phyloP scores from a whole-genome alignment of 1,140 invertebrate genomes.

The Leucophenga varia region DNA sequence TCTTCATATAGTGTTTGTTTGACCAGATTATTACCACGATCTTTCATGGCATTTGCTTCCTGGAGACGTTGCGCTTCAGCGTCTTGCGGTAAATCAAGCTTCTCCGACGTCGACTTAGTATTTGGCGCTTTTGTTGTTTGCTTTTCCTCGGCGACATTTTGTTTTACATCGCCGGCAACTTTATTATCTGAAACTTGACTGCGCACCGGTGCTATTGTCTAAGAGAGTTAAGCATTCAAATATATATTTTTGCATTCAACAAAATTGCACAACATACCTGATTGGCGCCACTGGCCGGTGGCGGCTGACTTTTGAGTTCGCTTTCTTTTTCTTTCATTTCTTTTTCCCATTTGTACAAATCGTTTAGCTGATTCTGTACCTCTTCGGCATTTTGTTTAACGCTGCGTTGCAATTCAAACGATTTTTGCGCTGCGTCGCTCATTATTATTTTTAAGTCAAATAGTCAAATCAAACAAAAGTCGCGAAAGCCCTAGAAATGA shows the following conservation, averaged over 20 bases:
- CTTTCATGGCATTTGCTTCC: constrained; percentile 57
- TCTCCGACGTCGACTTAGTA: constrained; percentile 17
- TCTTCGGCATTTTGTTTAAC: constrained; percentile 73
- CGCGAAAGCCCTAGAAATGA: too few species aligned
- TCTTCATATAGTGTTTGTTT: constrained; percentile 75
- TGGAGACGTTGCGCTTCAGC: constrained; percentile 48
- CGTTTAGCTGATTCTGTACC: constrained; percentile 70
- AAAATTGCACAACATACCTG: constrained; percentile 15
- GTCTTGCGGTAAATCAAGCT: constrained; percentile 34
- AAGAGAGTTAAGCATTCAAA: not conserved
- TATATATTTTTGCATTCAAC: not conserved
- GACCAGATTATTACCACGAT: constrained; percentile 80
- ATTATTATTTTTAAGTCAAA: constrained; percentile 17
- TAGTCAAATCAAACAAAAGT: too few species aligned
- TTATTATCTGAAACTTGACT: constrained; percentile 22
- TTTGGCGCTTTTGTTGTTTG: not conserved
- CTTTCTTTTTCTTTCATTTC: constrained; percentile 82
- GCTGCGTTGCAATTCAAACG: constrained; percentile 67
- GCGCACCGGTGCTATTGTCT: constrained; percentile 32
- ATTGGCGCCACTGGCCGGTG: constrained; percentile 14
- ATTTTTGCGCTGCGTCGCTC: constrained; percentile 50
- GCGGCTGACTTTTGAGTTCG: constrained; percentile 35
- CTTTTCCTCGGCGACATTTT: not conserved
- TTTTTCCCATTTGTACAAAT: constrained; percentile 80
- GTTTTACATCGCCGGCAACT: not conserved